A percentile compares a stretch with the other conserved stretches of the same genome.
Evolutionary conservation across 2,113 vertebrate species (phyloP).

Genomic region (Potamarius usumacintae): DNA sequence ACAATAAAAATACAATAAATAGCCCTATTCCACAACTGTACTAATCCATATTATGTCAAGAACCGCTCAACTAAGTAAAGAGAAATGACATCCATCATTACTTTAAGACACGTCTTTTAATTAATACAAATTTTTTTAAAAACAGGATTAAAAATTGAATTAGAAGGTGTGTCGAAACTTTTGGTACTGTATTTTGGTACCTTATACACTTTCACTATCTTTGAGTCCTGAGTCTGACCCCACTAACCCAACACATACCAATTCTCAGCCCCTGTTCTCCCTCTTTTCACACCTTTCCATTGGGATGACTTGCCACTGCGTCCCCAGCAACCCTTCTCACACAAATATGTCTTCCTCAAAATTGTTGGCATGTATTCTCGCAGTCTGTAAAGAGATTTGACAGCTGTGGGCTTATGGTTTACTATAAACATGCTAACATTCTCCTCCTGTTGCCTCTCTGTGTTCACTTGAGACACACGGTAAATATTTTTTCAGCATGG

Average conservation of each 20-base stretch:
- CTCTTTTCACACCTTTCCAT: conserved; percentile 38
- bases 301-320: conserved; percentile 69
- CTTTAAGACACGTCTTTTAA: no score
- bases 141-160: no score
- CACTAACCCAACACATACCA: not conserved
- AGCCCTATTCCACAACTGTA: no score
- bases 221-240: no score
- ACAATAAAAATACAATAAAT: no score
- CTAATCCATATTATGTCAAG: no score
- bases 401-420: conserved; percentile 89
- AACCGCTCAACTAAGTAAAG: no score
- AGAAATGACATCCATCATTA: no score
- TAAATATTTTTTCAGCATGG: conserved; percentile 63
- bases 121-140: no score
- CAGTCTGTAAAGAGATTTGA: conserved; percentile 86
- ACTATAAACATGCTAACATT: conserved; percentile 3
- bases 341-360: conserved; percentile 78
- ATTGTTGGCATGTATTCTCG: conserved; percentile 75
- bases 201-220: not conserved
- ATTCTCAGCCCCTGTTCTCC: not conserved
- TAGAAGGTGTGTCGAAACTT: no score
- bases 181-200: no score
- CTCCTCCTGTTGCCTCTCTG: conserved; percentile 33
- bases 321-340: conserved; percentile 73
- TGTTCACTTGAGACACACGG: conserved; percentile 61